Evolutionary conservation across 2,113 vertebrate genomes (phyloP), one percentile per base, ranked within the genome.

Genomic region (Porphyrio hochstetteri): DNA sequence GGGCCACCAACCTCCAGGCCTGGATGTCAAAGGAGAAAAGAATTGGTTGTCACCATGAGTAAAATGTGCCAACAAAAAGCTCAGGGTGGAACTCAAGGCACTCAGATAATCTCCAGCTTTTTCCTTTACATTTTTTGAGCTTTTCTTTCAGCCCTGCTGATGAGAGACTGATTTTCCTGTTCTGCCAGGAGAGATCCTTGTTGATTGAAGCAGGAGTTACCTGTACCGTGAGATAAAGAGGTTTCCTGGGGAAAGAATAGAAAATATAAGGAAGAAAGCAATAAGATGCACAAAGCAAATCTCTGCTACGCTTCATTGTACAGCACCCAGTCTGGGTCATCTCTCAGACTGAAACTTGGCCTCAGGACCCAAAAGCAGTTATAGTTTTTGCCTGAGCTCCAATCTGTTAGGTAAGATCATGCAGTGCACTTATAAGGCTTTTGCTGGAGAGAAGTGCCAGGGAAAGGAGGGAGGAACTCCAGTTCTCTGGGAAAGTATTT

Each of bases 181-280:
- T 97, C 82, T 83, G 46, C 88, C 52, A 16, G 88, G 15, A 86
- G 55, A 59, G 16, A 82, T 35, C 67, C 11, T 7, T 1, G 7
- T 35, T 90, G 85, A 90, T 20, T 86, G 86, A 92, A 77, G 82
- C 86, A 86, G 72, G 92, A 96, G 76, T 88, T 93, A 59, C 88
- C 76, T 90, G 88, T 70, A 14, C 68, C 19, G n/a, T 28, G 79
- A 86, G 76, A 80, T 52, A 63, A 72, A 91, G 48, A 91, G 23
- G 5, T 52, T 88, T 88, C 76, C 61, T 31, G 74, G 48, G 80
- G 78, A 95, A 84, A 64, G 70, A 92, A 44, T 1, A 57, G 57
- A 77, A 90, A 86, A 90, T 13, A 40, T 1, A 50, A 60, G 76
- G 59, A 61, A 90, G 76, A 90, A 92, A 83, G 36, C 75, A 77